Percentiles rank a stretch among this genome's conserved stretches.
Conservation (phyloP, 1,140 invertebrate species). For the Drosophila carrolli region DNA sequence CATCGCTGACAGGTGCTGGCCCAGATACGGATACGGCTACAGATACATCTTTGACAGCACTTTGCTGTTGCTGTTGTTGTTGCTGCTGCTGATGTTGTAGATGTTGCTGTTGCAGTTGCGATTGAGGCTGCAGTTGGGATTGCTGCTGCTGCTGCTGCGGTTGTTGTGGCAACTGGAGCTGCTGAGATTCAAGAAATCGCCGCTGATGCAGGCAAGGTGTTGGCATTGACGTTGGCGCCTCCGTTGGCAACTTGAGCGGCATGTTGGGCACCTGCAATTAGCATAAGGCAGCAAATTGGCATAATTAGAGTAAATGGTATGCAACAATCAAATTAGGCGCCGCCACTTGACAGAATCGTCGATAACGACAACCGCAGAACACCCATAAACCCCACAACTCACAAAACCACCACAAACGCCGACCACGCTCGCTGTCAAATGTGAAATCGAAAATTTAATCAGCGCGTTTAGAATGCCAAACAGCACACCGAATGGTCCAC, state of each 20-base stretch:
- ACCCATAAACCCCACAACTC: slow-evolving; percentile 1
- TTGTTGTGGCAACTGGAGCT: slow-evolving; percentile 56
- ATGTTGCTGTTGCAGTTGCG: slow-evolving; percentile 21
- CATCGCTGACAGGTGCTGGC: slow-evolving; percentile 49
- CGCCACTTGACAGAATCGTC: slow-evolving; percentile 21
- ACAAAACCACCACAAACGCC: slow-evolving; percentile 16
- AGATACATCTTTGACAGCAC: slow-evolving; percentile 30
- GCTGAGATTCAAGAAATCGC: slow-evolving; percentile 71
- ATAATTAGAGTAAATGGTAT: slow-evolving; percentile 58
- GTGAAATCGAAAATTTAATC: slow-evolving; percentile 64
- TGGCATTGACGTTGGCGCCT: slow-evolving; percentile 24
- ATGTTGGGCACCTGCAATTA: slow-evolving; percentile 82
- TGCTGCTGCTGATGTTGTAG: background rate
- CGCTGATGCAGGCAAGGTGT: slow-evolving; percentile 71
- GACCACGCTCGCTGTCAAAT: slow-evolving; percentile 40
- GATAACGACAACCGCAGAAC: slow-evolving; percentile 13
- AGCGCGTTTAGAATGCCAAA: slow-evolving; percentile 44
- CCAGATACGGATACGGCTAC: slow-evolving; percentile 38
- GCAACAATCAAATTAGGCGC: slow-evolving; percentile 58
- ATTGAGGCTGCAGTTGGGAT: slow-evolving; percentile 18
- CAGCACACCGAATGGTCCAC: slow-evolving; percentile 7
- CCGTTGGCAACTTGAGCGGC: slow-evolving; percentile 61
- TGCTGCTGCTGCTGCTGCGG: slow-evolving; percentile 44
- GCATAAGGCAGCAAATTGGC: slow-evolving; percentile 64
- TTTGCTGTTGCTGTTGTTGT: slow-evolving; percentile 9